phyloP scores from a whole-genome alignment of 2,797 vertebrate species.

The Rhinophrynus dorsalis region DNA sequence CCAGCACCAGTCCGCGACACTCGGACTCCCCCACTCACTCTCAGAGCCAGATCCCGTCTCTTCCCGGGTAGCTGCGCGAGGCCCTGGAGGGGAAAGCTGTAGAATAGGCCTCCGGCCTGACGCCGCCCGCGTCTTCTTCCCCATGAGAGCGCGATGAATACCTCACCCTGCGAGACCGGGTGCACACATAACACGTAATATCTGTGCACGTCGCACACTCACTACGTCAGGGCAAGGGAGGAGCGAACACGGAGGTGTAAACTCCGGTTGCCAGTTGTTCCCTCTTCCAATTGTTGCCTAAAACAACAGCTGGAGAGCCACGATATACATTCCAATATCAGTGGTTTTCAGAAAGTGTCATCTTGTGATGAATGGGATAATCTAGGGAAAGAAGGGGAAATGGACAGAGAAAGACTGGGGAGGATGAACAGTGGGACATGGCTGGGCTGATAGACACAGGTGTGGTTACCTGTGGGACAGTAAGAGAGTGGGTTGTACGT shows the following conservation, averaged over 20 bases:
- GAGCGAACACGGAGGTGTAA: neutral
- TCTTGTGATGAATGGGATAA: neutral
- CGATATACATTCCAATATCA: too few species aligned
- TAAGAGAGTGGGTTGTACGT: too few species aligned
- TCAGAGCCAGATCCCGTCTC: constrained; percentile 77
- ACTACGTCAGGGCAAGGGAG: neutral
- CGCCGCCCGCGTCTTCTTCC: constrained; percentile 85
- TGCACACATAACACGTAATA: neutral
- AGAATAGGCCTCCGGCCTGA: constrained; percentile 87
- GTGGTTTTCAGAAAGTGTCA: neutral
- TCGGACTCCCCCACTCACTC: constrained; percentile 50
- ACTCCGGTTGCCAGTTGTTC: too few species aligned
- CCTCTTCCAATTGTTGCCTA: too few species aligned
- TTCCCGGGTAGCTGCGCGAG: constrained; percentile 64
- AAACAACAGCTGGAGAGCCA: too few species aligned
- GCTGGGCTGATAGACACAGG: too few species aligned
- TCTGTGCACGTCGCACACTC: neutral
- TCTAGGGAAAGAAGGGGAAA: too few species aligned
- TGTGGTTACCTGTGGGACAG: too few species aligned
- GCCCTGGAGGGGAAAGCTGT: constrained; percentile 86
- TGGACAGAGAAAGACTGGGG: too few species aligned
- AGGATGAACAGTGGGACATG: too few species aligned
- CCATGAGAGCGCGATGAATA: constrained; percentile 68
- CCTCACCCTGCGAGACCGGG: constrained; percentile 21
- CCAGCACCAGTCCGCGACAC: too few species aligned